These are phyloP conservation scores for Aphaenogaster rudis DNA, from an alignment of 1,140 invertebrate genomes.

Conservation along the genomic window DNA sequence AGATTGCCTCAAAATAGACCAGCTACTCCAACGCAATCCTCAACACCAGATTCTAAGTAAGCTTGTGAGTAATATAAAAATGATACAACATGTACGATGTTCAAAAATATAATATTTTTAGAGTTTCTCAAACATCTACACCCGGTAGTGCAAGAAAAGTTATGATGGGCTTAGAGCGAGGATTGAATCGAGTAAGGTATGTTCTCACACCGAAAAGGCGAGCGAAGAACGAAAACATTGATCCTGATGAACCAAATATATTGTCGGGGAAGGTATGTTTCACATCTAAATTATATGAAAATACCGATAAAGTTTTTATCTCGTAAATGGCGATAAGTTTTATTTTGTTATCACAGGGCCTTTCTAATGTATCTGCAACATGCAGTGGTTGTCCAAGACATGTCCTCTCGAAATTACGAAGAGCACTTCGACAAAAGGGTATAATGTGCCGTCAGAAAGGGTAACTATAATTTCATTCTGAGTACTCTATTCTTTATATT, in stretches of 20 bases:
- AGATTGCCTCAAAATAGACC: constrained; percentile 75
- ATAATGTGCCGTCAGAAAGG: constrained; percentile 91
- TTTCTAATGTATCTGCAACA: constrained; percentile 92
- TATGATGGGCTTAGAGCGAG: constrained; percentile 90
- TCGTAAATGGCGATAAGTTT: constrained; percentile 14
- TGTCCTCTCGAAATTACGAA: constrained; percentile 89
- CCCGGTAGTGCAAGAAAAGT: constrained; percentile 89
- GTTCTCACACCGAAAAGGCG: constrained; percentile 91
- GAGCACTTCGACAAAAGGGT: constrained; percentile 90
- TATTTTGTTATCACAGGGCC: constrained; percentile 87
- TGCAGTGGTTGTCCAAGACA: constrained; percentile 89
- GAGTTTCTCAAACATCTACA: constrained; percentile 78
- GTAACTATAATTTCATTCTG: constrained; percentile 83
- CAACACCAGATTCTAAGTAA: constrained; percentile 73
- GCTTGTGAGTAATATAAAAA: constrained; percentile 7
- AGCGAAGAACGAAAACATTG: constrained; percentile 78
- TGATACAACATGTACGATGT: constrained; percentile 23
- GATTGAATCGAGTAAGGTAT: constrained; percentile 90
- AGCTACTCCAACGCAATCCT: constrained; percentile 74
- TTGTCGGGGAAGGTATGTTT: constrained; percentile 86
- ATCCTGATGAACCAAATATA: constrained; percentile 81
- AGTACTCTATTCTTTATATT: background rate
- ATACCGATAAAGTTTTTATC: background rate
- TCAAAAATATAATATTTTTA: constrained; percentile 65
- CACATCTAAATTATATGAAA: constrained; percentile 20